Evolutionary conservation across 2,113 vertebrate species (phyloP), one percentile per base, ranked within the genome.

Genomic region (Rhinolophus sinicus): DNA sequence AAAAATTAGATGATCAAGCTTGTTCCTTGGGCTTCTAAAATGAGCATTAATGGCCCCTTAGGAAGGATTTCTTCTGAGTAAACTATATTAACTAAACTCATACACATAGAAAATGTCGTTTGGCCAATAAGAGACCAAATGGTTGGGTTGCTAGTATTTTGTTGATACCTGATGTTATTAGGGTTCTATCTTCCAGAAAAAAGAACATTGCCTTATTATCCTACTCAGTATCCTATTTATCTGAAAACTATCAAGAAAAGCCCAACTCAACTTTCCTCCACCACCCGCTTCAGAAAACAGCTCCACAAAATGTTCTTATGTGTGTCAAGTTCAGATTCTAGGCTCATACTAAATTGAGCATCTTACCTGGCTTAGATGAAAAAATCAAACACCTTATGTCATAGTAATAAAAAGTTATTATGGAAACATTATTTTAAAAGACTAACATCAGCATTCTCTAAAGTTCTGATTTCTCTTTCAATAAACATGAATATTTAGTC

Each of bases 371-470:
- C 67, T 70, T 70, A 54, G 16, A 62, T 86, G 73, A 54, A 85
- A 60, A 75, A 73, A 81, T 70, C 28, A 80, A 82, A 88, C 65
- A 85, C 81, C 85, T 54, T 62, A 15, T 92, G 40, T 22, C 19
- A 35, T 54, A 64, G 24, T 73, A 64, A 40, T 64, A 83, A 91
- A 93, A 85, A 81, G n/a, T 62, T 33, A 64, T 69, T 54, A 78
- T 67, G 85, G n/a, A 72, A 77, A 65, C 11, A 76, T 80, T 85
- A 76, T 88, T 92, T 93, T 47, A 65, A 90, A 87, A 80, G 52
- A 30, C 14, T 26, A 50, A 56, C 18, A 67, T 95, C 65, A 73
- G 4, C 5, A 33, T 83, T 96, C 3, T 95, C 28, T 80, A 6
- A 83, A 58, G 83, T 85, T 72, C 60, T 78, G 24, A 75, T 83